phyloP scores from a whole-genome alignment of 2,797 vertebrate species.

The Coracias cyanogaster region DNA sequence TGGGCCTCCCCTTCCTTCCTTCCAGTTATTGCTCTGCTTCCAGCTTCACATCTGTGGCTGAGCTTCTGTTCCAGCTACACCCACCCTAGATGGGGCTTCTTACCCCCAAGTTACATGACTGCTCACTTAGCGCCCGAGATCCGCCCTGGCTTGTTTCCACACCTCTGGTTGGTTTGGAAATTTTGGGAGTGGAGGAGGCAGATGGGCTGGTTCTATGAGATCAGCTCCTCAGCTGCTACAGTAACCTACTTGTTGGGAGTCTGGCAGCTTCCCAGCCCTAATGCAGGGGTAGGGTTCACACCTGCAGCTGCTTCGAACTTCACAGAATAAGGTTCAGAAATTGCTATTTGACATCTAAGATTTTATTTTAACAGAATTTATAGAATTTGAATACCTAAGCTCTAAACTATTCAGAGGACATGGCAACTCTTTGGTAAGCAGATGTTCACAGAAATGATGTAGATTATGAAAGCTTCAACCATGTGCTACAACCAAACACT shows the following conservation, averaged over 20 bases:
- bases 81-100: background rate
- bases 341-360: background rate
- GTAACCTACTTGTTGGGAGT: background rate
- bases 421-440: background rate
- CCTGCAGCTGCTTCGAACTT: fast-evolving
- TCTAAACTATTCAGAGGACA: background rate
- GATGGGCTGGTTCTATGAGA: background rate
- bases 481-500: background rate
- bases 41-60: background rate
- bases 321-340: background rate
- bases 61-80: background rate
- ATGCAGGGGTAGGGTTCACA: background rate
- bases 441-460: background rate
- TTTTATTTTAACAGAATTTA: background rate
- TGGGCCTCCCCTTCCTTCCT: background rate
- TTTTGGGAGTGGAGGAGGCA: background rate
- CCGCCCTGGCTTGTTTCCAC: background rate
- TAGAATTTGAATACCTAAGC: background rate
- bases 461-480: background rate
- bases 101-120: background rate
- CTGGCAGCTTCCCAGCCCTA: background rate
- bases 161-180: background rate
- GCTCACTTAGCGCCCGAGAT: background rate
- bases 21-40: background rate
- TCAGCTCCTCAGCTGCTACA: background rate